Evolutionary conservation across 2,113 vertebrate species (phyloP).

Genomic region (Ptychochromis oligacanthus): DNA sequence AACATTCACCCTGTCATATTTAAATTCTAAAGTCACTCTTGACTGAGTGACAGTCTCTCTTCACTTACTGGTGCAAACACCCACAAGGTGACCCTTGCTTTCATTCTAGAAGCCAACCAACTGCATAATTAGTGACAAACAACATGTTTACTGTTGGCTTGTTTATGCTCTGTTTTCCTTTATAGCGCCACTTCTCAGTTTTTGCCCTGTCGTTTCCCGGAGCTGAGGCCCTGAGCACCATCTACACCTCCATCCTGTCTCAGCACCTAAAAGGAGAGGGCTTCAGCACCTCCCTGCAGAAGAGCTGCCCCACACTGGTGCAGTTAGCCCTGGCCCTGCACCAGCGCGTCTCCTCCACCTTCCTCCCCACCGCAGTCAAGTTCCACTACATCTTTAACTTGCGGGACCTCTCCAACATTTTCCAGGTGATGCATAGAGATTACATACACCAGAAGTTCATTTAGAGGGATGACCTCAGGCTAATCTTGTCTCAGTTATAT

Average conservation of each 20-base stretch:
- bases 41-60: background rate
- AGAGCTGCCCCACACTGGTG: slow-evolving; percentile 81
- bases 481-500: slow-evolving; percentile 1
- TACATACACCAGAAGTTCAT: background rate
- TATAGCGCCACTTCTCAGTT: slow-evolving; percentile 93
- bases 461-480: background rate
- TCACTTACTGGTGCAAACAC: background rate
- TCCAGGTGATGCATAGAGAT: slow-evolving; percentile 82
- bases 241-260: slow-evolving; percentile 89
- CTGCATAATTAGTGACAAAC: background rate
- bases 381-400: slow-evolving; percentile 98
- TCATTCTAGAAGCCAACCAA: background rate
- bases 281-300: slow-evolving; percentile 82
- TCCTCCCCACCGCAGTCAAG: slow-evolving; percentile 93
- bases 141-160: background rate
- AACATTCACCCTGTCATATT: background rate
- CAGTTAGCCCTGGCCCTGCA: slow-evolving; percentile 87
- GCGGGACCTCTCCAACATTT: slow-evolving; percentile 94
- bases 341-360: slow-evolving; percentile 83
- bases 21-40: background rate
- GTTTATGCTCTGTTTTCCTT: background rate
- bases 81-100: background rate
- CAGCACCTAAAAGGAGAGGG: slow-evolving; percentile 83
- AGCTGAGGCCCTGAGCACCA: slow-evolving; percentile 86
- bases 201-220: slow-evolving; percentile 90